These are phyloP conservation scores for Formicarius rufipectus DNA, from an alignment of 2,113 vertebrate genomes.

Conservation along the genomic window DNA sequence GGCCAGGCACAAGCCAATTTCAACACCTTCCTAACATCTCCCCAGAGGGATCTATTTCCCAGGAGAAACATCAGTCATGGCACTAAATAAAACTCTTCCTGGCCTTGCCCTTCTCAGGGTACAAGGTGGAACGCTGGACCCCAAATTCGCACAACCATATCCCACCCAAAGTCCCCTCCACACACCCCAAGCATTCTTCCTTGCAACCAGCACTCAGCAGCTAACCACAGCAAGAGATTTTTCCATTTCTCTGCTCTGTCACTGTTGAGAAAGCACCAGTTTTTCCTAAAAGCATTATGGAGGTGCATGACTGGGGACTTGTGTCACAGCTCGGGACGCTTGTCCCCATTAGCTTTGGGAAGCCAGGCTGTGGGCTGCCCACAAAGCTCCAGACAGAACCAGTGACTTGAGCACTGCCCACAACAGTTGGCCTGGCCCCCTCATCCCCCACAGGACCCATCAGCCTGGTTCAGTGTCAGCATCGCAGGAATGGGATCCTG, in stretches of 20 bases:
- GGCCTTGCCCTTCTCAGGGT: neutral
- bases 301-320: accelerated
- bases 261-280: neutral
- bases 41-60: neutral
- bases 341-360: accelerated
- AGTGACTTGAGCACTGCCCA: neutral
- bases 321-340: neutral
- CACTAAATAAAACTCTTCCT: conserved; percentile 51
- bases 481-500: neutral
- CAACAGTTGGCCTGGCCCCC: neutral
- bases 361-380: neutral
- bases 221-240: neutral
- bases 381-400: neutral
- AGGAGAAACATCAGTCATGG: conserved; percentile 32
- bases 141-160: neutral
- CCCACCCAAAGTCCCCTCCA: neutral
- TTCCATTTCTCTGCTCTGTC: neutral
- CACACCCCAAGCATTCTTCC: neutral
- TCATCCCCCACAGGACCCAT: neutral
- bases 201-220: neutral
- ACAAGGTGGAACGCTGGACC: neutral
- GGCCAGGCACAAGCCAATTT: conserved; percentile 25
- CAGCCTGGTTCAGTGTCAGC: neutral
- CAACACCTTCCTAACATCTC: conserved; percentile 56
- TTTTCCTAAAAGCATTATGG: neutral